These are phyloP conservation scores for Meghimatium bilineatum DNA, from an alignment of 2,888 invertebrate genomes.

Conservation along the genomic window DNA sequence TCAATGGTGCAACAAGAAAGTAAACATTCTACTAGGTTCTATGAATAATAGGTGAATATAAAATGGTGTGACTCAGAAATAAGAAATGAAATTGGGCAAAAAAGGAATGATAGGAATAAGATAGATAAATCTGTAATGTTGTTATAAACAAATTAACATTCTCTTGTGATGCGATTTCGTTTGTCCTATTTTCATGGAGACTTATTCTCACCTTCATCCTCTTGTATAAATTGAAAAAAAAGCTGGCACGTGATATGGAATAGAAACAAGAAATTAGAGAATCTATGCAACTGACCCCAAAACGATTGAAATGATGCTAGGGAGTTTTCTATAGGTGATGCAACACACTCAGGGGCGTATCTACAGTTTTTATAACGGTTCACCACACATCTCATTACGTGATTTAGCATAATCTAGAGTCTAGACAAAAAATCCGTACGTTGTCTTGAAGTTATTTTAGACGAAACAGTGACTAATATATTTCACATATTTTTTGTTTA, in stretches of 20 bases:
- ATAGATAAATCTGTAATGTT: neutral
- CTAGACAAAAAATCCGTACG: too few relatives aligned
- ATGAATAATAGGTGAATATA: too few relatives aligned
- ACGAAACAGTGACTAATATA: too few relatives aligned
- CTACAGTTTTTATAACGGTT: neutral
- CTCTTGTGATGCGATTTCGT: neutral
- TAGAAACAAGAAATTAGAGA: slow-evolving; percentile 19
- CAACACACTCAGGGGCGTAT: neutral
- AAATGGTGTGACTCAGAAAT: too few relatives aligned
- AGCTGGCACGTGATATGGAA: neutral
- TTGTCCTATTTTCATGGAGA: neutral
- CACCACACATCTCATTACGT: neutral
- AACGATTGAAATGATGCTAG: slow-evolving; percentile 5
- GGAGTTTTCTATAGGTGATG: neutral
- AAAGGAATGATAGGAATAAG: neutral
- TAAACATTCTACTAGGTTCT: too few relatives aligned
- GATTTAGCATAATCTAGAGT: neutral
- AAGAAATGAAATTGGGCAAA: too few relatives aligned
- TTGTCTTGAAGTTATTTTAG: too few relatives aligned
- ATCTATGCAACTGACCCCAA: neutral
- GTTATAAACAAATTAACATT: neutral
- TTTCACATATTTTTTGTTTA: too few relatives aligned
- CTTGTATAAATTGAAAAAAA: neutral
- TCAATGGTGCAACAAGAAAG: too few relatives aligned
- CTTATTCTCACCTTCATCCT: neutral